These are phyloP conservation scores for Pycnomerus fuliginosus DNA, from an alignment of 2,888 invertebrate species.

Conservation along the genomic window DNA sequence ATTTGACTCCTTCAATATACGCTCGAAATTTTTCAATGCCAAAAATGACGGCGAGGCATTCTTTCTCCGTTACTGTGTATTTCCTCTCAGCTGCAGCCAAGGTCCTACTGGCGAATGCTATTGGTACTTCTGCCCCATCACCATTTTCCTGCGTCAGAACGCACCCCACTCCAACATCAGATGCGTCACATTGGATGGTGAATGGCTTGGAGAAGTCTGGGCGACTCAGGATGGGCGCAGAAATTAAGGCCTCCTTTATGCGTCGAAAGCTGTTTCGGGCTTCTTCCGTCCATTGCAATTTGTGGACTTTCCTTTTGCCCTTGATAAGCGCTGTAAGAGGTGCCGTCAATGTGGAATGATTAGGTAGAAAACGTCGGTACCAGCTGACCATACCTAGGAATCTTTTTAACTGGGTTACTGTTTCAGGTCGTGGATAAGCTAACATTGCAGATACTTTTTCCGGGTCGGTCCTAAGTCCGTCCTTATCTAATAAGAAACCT, in stretches of 20 bases:
- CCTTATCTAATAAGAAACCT: too few species aligned
- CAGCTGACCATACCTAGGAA: too few species aligned
- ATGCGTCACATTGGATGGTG: not conserved
- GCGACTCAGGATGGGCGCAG: too few species aligned
- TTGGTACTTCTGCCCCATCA: not conserved
- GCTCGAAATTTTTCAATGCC: constrained; percentile 3
- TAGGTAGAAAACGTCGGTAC: not conserved
- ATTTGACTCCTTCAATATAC: constrained; percentile 1
- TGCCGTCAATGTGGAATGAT: not conserved
- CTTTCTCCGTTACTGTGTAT: too few species aligned
- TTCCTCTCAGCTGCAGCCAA: not conserved
- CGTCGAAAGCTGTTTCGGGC: too few species aligned
- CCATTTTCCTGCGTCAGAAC: not conserved
- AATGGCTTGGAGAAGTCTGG: not conserved
- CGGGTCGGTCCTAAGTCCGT: too few species aligned
- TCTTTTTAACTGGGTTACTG: not conserved
- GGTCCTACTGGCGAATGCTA: not conserved
- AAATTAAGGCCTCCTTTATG: too few species aligned
- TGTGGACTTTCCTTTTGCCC: too few species aligned
- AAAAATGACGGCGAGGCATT: constrained; percentile 4
- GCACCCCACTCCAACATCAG: not conserved
- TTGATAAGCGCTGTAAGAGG: not conserved
- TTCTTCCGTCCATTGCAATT: too few species aligned
- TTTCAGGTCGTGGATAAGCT: not conserved
- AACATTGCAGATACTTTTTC: not conserved